Percentiles rank a stretch among this genome's conserved stretches.
phyloP scores from a whole-genome alignment of 1,140 invertebrate genomes.

The Bombyx mori region ASM3026992v2 NC_085117.1:5256001-5256500 shows the following conservation, averaged over 20 bases:
- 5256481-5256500: no score
- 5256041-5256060: background rate
- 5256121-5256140: background rate
- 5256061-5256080: background rate
- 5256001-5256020: background rate
- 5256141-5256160: background rate
- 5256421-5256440: no score
- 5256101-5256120: background rate
- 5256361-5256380: conserved; percentile 2
- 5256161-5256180: background rate
- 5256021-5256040: background rate
- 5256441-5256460: no score
- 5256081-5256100: background rate
- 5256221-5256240: conserved; percentile 20
- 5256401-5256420: no score
- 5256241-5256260: conserved; percentile 53
- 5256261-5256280: conserved; percentile 65
- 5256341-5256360: conserved; percentile 13
- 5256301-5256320: conserved; percentile 66
- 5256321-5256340: conserved; percentile 20
- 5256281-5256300: conserved; percentile 69
- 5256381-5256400: no score
- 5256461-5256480: no score
- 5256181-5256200: background rate
- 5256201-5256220: conserved; percentile 5